Conservation (phyloP, 2,113 vertebrate species). For the Campylomormyrus tamandua region DNA sequence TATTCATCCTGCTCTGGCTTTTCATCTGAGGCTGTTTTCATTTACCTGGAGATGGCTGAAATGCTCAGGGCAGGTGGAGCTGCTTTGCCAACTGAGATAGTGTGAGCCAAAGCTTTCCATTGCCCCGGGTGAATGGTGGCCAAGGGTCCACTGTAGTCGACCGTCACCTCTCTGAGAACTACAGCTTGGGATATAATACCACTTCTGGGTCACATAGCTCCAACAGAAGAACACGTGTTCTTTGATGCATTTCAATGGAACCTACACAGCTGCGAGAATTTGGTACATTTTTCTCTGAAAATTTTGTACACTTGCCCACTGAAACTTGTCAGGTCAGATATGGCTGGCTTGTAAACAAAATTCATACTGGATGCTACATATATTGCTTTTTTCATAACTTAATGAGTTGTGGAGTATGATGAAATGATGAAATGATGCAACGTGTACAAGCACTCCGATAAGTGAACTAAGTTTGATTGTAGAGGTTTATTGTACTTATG, state of each 20-base stretch:
- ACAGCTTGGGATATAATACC: not conserved
- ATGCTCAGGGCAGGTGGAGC: not conserved
- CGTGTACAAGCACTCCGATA: not conserved
- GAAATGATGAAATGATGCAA: not conserved
- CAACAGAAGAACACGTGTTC: not conserved
- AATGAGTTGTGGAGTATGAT: not conserved
- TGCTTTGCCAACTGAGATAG: not conserved
- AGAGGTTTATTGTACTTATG: not conserved
- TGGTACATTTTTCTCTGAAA: not conserved
- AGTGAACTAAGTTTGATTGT: not conserved
- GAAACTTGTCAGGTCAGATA: not conserved
- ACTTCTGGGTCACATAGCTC: not conserved
- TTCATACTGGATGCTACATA: not conserved
- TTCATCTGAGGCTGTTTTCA: not conserved
- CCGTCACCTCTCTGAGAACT: not conserved
- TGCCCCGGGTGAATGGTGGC: not conserved
- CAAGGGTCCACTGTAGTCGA: not conserved
- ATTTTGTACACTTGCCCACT: not conserved
- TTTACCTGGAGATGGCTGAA: not conserved
- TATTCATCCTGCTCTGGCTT: constrained; percentile 12
- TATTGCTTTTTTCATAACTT: not conserved
- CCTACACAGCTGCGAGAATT: not conserved
- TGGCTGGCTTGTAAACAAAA: not conserved
- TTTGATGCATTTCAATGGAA: not conserved
- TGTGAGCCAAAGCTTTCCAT: not conserved